phyloP scores from a whole-genome alignment of 2,113 vertebrate genomes.

The Chloropsis hardwickii region DNA sequence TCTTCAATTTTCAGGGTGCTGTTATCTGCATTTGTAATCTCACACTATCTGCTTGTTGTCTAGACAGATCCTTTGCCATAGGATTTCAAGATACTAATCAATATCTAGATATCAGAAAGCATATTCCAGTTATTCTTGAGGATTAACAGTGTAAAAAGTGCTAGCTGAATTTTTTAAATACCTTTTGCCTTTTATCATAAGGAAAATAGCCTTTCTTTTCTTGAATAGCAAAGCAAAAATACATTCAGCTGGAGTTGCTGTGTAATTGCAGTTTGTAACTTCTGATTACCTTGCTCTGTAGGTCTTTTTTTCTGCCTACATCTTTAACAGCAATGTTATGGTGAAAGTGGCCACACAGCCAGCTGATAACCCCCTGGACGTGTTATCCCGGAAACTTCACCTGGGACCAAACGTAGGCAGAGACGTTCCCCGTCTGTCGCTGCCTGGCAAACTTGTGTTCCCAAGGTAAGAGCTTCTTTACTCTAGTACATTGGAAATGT shows the following conservation, averaged over 20 bases:
- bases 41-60: not conserved
- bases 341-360: slow-evolving; percentile 99
- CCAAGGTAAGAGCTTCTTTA: slow-evolving; percentile 81
- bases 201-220: not conserved
- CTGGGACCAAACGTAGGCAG: slow-evolving; percentile 92
- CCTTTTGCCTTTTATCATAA: not conserved
- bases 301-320: slow-evolving; percentile 99
- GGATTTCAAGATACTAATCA: not conserved
- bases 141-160: not conserved
- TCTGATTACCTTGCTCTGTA: slow-evolving; percentile 40
- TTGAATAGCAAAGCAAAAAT: not conserved
- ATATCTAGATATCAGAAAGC: not conserved
- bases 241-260: not conserved
- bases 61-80: not conserved
- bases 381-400: slow-evolving; percentile 96
- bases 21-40: not conserved
- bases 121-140: not conserved
- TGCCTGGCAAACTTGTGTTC: slow-evolving; percentile 97
- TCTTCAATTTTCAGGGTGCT: not conserved
- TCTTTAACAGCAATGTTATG: slow-evolving; percentile 99
- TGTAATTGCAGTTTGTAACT: not conserved
- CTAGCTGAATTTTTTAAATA: not conserved
- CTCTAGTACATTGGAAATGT: not conserved
- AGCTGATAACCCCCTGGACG: slow-evolving; percentile 96
- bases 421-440: slow-evolving; percentile 92